Conservation (phyloP, 2,113 vertebrate species). For the Butorides virescens region DNA sequence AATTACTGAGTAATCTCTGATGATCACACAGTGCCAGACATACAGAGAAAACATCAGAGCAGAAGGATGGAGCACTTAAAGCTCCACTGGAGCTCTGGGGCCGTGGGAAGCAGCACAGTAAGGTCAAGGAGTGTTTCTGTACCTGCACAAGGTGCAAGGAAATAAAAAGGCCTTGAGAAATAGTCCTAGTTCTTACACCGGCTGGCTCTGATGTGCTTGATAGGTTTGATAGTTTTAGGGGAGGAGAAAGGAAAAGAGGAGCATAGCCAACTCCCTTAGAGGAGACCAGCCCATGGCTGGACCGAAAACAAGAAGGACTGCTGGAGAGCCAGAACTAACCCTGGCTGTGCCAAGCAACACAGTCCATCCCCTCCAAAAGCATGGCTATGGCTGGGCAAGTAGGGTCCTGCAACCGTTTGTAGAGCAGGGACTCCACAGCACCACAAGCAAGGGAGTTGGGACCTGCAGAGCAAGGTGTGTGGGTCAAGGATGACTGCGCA, state of each 20-base stretch:
- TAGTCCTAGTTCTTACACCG: not conserved
- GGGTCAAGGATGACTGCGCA: not conserved
- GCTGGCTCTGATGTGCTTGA: not conserved
- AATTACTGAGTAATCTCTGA: not conserved
- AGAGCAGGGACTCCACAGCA: not conserved
- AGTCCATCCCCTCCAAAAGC: not conserved
- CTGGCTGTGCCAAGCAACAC: not conserved
- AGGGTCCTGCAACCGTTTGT: not conserved
- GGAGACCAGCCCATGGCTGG: slow-evolving; percentile 15
- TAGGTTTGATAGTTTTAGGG: slow-evolving; percentile 30
- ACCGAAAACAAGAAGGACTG: not conserved
- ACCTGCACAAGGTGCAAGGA: not conserved
- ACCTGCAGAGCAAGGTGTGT: not conserved
- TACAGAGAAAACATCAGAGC: not conserved
- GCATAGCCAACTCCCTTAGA: not conserved
- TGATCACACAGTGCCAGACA: not conserved
- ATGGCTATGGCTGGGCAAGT: not conserved
- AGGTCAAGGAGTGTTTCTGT: not conserved
- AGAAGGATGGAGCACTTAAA: not conserved
- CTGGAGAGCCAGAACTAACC: slow-evolving; percentile 50
- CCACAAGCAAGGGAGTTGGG: not conserved
- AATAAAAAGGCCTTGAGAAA: not conserved
- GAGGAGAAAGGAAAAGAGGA: slow-evolving; percentile 42
- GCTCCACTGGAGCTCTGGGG: not conserved
- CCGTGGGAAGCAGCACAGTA: not conserved